Base-by-base conservation (phyloP, 92 coral and sea anemone species). In the Anthopleura xanthogrammica region DNA sequence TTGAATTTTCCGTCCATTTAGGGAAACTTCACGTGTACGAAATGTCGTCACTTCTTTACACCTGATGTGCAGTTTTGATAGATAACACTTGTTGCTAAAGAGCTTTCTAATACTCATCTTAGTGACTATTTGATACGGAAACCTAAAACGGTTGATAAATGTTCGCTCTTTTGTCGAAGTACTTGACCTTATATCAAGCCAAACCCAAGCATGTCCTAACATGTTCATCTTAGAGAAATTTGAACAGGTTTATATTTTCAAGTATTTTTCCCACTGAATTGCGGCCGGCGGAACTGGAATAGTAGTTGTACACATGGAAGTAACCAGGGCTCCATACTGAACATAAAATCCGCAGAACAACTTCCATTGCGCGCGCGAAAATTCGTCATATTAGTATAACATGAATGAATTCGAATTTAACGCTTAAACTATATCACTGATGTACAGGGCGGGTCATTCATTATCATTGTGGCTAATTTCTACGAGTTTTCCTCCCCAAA, bases 21-120 rank as follows among this genome's bases (percentile, higher is more conserved):
- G 74, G 36, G 41, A 68, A 68, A 36, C 17, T 68, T 29, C 74
- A 68, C 74, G 41, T 68, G 74, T 68, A 36, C 14, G 43, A n/a
- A 36, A 68, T 36, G 41, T 29, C 46, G 74, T 68, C 74, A 68
- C 36, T 23, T 68, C 36, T 36, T 36, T 16, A 36, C 19, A 36
- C 74, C 42, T 68, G 74, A 36, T 68, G 74, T 68, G 74, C 12
- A 68, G 10, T 68, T 9, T 23, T 68, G 70, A 68, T 20, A 62
- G 74, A 68, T 12, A 42, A n/a, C 74, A 68, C 74, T 68, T 29
- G 43, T 68, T 68, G 74, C 42, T 68, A 29, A 68, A 68, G 74
- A 68, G 74, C 19, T 68, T 68, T 68, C 2, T 36, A 68, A 36
- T 36, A 68, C 42, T 36, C 42, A 62, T 62, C 70, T 20, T 62